Base-by-base conservation (phyloP, 1,140 invertebrate genomes). In the Philotrypesis tridentata region DNA sequence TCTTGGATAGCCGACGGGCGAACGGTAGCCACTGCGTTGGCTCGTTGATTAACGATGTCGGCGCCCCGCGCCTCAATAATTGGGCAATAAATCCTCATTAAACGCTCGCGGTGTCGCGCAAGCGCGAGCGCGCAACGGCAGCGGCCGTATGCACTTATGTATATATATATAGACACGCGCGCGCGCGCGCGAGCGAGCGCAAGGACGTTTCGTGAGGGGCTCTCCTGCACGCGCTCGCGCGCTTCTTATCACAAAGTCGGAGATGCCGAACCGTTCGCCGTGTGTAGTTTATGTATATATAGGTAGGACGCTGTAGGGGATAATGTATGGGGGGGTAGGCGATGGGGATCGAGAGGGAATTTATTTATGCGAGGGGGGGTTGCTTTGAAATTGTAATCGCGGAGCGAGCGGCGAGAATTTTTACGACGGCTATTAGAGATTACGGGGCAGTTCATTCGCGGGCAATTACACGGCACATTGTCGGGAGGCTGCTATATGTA, bases 31-130 rank as follows among this genome's bases (percentile, higher is more conserved):
- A 55, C 48, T 55, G n/a, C 48, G 43, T 55, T n/a, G 17, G 21
- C 17, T 17, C 33, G 33, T 55, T 55, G 48, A 55, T 55, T 55
- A 55, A 55, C 48, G 48, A 55, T 55, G 48, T 55, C 48, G 23
- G 40, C 65, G 61, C 23, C 31, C 27, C 14, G 29, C 67, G 31
- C 37, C 6, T 21, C 78, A 60, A 80, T 80, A 80, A 80, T 80
- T 80, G 70, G 78, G 70, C 60, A 80, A 80, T 80, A 80, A 80
- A 80, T 80, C 60, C 78, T 80, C 55, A 80, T 80, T 80, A 73
- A 65, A 43, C 17, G 33, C 25, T 37, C 8, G 55, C 40, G 76
- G 31, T 48, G 33, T 76, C 74, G 37, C 60, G 27, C 63, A 68
- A 40, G n/a, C 63, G 23, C 29, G 21, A 31, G 25, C 61, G 11